phyloP scores from a whole-genome alignment of 2,113 vertebrate genomes.

The Lepus timidus region DNA sequence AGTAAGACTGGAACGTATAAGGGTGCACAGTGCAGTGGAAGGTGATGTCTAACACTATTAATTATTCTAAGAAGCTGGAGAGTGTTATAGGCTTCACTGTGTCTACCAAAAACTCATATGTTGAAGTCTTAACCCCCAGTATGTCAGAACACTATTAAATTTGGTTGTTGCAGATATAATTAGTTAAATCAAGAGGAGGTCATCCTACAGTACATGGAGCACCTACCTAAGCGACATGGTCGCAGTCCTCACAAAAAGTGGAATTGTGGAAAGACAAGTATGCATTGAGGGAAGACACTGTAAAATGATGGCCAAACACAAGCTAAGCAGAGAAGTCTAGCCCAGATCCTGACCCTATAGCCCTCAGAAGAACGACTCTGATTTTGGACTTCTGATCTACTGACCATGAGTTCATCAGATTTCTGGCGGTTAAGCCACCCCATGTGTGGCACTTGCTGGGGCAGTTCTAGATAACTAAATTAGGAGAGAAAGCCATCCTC shows the following conservation, averaged over 20 bases:
- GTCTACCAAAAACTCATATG: neutral
- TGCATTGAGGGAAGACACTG: neutral
- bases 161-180: neutral
- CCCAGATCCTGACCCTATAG: neutral
- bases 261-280: neutral
- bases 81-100: neutral
- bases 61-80: neutral
- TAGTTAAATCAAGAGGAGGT: neutral
- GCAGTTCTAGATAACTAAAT: neutral
- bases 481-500: neutral
- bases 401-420: neutral
- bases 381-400: neutral
- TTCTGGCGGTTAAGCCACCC: neutral
- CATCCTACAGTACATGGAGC: neutral
- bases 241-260: neutral
- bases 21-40: fast-evolving
- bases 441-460: neutral
- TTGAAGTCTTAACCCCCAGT: neutral
- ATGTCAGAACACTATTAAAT: neutral
- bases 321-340: neutral
- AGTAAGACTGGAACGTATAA: neutral
- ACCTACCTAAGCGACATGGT: neutral
- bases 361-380: neutral
- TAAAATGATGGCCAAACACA: neutral
- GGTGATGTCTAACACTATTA: neutral